Conservation (phyloP, 2,113 vertebrate species). For the Prinia subflava region DNA sequence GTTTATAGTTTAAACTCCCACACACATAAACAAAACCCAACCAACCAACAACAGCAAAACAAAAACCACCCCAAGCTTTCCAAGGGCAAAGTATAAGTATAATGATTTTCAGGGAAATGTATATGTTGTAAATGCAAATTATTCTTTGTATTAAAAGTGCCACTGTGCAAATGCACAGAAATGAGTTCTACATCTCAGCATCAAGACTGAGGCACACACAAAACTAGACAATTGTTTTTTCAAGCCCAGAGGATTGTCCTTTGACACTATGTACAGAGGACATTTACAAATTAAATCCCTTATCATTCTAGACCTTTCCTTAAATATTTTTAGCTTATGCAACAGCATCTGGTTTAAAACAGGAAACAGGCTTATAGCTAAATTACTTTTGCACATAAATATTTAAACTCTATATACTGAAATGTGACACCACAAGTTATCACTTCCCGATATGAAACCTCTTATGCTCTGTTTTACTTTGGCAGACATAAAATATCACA, state of each 20-base stretch:
- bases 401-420: slow-evolving; percentile 62
- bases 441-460: slow-evolving; percentile 45
- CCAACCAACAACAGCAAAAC: neutral
- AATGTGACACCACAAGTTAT: slow-evolving; percentile 64
- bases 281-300: slow-evolving; percentile 50
- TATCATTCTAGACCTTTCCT: slow-evolving; percentile 51
- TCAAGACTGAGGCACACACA: neutral
- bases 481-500: slow-evolving; percentile 52
- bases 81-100: neutral
- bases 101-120: neutral
- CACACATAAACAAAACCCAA: neutral
- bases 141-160: neutral
- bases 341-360: slow-evolving; percentile 65
- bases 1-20: neutral
- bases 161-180: neutral
- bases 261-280: neutral
- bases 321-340: slow-evolving; percentile 62
- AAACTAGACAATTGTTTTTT: neutral
- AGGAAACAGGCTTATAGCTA: slow-evolving; percentile 68
- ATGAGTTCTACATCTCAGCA: neutral
- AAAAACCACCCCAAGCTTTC: neutral
- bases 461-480: slow-evolving; percentile 65
- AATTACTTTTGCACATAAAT: slow-evolving; percentile 68
- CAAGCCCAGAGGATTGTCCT: neutral
- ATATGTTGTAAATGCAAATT: neutral